These are phyloP conservation scores for Hirundichthys speculiger DNA, from an alignment of 2,113 vertebrate genomes.

Conservation along the genomic window DNA sequence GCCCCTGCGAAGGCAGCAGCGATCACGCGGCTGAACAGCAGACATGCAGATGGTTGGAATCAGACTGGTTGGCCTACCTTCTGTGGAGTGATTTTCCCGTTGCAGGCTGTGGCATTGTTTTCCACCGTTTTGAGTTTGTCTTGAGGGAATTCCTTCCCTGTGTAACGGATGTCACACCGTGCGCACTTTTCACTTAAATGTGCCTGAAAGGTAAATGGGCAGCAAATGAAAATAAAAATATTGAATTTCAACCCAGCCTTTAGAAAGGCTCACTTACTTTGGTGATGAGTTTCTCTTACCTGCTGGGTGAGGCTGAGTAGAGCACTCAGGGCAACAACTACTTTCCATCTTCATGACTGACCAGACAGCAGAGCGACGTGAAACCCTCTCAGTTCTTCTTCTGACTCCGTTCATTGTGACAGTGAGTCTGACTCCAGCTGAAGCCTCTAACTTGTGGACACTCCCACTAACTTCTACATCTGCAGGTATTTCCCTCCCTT, in stretches of 20 bases:
- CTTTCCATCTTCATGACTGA: conserved; percentile 41
- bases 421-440: background rate
- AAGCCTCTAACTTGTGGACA: background rate
- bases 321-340: conserved; percentile 16
- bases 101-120: conserved; percentile 49
- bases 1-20: conserved; percentile 35
- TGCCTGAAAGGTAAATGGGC: conserved; percentile 30
- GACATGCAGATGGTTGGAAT: background rate
- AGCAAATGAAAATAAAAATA: background rate
- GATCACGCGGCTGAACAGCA: background rate
- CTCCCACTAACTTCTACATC: background rate
- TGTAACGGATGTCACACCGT: conserved; percentile 68
- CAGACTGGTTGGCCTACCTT: conserved; percentile 54
- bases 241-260: too few relatives aligned
- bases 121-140: conserved; percentile 47
- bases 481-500: too few relatives aligned
- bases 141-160: conserved; percentile 63
- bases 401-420: background rate
- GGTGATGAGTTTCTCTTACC: conserved; percentile 50
- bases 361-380: background rate
- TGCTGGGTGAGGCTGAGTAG: conserved; percentile 46
- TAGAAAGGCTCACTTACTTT: too few relatives aligned
- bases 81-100: conserved; percentile 35
- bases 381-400: too few relatives aligned
- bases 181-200: conserved; percentile 32